Conservation (phyloP, 2,113 vertebrate genomes). For the Bostrychus sinensis region DNA sequence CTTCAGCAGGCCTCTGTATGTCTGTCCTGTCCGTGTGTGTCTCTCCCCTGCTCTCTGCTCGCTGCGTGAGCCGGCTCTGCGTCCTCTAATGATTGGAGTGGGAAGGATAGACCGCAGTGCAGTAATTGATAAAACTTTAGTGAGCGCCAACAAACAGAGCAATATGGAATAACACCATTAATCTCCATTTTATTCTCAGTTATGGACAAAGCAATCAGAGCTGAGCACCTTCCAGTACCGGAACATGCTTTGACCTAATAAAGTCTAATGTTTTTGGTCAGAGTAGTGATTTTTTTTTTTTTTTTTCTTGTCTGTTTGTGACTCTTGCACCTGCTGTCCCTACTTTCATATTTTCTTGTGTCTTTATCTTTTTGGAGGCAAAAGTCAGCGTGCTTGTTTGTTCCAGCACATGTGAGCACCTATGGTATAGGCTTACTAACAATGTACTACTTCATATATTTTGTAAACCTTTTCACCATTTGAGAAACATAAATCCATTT, state of each 20-base stretch:
- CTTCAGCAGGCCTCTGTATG: background rate
- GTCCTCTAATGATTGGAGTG: background rate
- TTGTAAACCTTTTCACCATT: no score
- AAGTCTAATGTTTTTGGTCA: no score
- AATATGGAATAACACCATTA: constrained; percentile 21
- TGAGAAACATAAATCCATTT: no score
- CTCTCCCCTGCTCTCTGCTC: constrained; percentile 1
- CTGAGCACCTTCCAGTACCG: constrained; percentile 11
- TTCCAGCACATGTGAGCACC: no score
- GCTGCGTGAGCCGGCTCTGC: constrained; percentile 16
- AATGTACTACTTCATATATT: no score
- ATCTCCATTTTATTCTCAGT: constrained; percentile 52
- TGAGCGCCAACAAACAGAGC: background rate
- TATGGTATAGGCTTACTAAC: no score
- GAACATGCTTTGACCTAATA: constrained; percentile 21
- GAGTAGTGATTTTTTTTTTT: no score
- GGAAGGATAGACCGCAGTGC: background rate
- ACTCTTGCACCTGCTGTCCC: no score
- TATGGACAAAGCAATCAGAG: constrained; percentile 9
- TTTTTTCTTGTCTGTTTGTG: no score
- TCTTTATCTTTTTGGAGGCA: no score
- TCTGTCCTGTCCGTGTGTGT: background rate
- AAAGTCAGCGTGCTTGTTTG: no score
- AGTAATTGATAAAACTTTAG: constrained; percentile 24
- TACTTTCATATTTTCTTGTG: no score